These are phyloP conservation scores for Julus scandinavius DNA, from an alignment of 2,888 invertebrate species.

Conservation along the genomic window DNA sequence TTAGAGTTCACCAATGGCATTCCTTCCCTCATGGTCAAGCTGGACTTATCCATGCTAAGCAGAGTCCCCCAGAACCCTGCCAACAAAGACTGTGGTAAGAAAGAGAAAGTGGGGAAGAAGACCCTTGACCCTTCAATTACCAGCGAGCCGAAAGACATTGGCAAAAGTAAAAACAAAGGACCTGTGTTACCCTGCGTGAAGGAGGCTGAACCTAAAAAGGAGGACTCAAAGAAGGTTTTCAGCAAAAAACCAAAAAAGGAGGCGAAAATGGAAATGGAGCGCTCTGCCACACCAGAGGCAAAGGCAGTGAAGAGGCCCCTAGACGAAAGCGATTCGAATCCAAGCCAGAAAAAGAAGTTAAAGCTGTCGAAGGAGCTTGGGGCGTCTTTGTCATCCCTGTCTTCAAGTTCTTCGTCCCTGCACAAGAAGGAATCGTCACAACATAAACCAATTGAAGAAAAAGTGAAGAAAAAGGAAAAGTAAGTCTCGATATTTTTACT, in stretches of 20 bases:
- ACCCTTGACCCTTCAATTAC: background rate
- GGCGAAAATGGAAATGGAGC: background rate
- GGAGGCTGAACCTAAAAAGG: background rate
- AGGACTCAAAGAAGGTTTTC: background rate
- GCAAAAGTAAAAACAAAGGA: background rate
- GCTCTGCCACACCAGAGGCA: background rate
- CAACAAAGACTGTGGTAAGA: background rate
- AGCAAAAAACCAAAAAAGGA: background rate
- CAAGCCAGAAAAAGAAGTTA: background rate
- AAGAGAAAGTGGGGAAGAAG: background rate
- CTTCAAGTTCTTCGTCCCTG: conserved; percentile 1
- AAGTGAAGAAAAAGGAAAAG: background rate
- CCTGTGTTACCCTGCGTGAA: background rate
- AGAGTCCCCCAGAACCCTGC: conserved; percentile 37
- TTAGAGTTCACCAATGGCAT: conserved; percentile 50
- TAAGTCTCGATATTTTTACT: background rate
- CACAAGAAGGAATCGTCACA: background rate
- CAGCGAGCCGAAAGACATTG: background rate
- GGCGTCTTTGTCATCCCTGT: background rate
- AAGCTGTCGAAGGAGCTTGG: background rate
- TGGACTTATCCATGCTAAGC: conserved; percentile 50
- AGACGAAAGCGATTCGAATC: background rate
- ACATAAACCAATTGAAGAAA: background rate
- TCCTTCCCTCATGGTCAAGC: conserved; percentile 55
- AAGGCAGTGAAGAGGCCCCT: background rate